Conservation (phyloP, 2,113 vertebrate species). For the Chaetops frenatus region DNA sequence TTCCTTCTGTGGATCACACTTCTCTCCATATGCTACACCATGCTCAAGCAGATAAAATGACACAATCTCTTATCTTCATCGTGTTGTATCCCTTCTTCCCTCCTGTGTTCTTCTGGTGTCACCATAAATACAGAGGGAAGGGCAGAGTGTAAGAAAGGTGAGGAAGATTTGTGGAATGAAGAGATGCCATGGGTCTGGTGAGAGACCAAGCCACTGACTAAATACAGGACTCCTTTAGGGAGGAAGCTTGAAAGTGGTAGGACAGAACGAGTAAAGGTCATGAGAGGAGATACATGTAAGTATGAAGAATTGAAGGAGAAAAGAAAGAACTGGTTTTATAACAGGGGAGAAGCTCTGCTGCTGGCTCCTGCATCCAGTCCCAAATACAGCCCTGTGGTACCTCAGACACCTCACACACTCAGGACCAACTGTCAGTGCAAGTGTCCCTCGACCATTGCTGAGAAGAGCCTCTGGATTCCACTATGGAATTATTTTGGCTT, state of each 20-base stretch:
- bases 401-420: neutral
- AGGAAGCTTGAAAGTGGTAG: neutral
- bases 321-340: neutral
- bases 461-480: neutral
- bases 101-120: neutral
- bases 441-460: neutral
- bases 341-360: neutral
- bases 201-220: neutral
- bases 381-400: neutral
- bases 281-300: neutral
- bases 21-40: neutral
- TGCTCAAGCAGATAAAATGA: neutral
- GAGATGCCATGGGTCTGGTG: neutral
- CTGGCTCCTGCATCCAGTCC: neutral
- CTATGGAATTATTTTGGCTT: neutral
- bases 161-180: neutral
- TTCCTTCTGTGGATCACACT: neutral
- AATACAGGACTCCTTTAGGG: neutral
- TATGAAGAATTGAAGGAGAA: neutral
- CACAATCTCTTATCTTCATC: neutral
- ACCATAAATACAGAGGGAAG: neutral
- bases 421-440: neutral
- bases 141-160: neutral
- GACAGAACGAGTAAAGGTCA: neutral
- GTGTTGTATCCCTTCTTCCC: neutral